These are phyloP conservation scores for Pangasius mekongensis DNA, from an alignment of 2,797 vertebrate genomes.

Conservation along the genomic window DNA sequence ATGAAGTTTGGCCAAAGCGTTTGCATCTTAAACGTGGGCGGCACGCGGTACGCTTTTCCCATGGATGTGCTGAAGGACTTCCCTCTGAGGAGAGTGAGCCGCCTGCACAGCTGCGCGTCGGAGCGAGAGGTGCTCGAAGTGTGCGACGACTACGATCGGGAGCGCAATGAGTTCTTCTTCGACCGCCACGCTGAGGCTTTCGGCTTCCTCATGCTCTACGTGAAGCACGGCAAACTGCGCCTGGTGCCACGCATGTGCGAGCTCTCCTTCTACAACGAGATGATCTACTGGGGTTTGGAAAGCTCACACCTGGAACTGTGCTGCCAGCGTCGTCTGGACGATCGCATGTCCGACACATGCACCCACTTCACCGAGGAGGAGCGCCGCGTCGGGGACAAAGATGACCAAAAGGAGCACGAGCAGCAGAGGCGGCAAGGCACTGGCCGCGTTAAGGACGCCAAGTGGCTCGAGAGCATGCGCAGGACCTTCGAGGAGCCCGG, in stretches of 20 bases:
- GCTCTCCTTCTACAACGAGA: conserved; percentile 88
- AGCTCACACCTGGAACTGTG: conserved; percentile 85
- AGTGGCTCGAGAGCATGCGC: conserved; percentile 86
- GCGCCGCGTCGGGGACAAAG: conserved; percentile 64
- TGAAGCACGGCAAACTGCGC: conserved; percentile 84
- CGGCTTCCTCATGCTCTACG: conserved; percentile 86
- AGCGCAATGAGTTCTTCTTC: conserved; percentile 89
- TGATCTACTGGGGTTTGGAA: conserved; percentile 89
- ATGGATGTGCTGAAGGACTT: conserved; percentile 87
- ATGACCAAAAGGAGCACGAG: conserved; percentile 1
- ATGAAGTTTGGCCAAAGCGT: conserved; percentile 70
- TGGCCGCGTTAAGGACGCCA: conserved; percentile 57
- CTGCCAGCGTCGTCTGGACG: conserved; percentile 87
- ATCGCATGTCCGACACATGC: conserved; percentile 86
- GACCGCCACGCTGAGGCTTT: conserved; percentile 89
- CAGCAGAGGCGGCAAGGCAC: conserved; percentile 38
- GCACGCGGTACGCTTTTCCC: conserved; percentile 83
- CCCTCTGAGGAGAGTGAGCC: conserved; percentile 84
- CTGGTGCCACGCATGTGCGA: conserved; percentile 89
- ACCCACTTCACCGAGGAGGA: conserved; percentile 80
- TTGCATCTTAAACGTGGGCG: conserved; percentile 84
- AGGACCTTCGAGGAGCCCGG: conserved; percentile 88
- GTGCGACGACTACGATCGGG: conserved; percentile 88
- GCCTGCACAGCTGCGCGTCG: conserved; percentile 84
- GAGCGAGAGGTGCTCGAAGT: conserved; percentile 88